phyloP scores from a whole-genome alignment of 2,113 vertebrate genomes.

The Buteo buteo region DNA sequence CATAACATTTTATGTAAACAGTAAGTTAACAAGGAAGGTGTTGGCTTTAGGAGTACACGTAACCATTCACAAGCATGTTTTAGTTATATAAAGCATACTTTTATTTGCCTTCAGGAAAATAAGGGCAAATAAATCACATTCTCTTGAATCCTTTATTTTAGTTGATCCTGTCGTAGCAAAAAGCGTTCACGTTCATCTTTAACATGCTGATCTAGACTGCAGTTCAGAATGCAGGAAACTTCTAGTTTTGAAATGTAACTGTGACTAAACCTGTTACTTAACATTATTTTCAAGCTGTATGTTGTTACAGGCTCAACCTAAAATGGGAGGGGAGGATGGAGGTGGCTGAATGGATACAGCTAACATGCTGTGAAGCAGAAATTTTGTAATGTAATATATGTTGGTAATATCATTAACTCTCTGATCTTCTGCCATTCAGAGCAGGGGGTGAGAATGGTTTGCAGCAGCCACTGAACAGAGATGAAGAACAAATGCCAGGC shows the following conservation, averaged over 20 bases:
- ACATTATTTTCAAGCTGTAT: slow-evolving; percentile 21
- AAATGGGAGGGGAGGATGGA: neutral
- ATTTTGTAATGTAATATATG: neutral
- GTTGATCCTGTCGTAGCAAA: neutral
- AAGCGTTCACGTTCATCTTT: neutral
- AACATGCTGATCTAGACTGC: neutral
- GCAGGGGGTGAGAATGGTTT: neutral
- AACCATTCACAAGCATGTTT: neutral
- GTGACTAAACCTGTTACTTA: neutral
- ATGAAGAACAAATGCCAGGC: neutral
- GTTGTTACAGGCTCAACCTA: slow-evolving; percentile 1
- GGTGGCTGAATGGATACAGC: neutral
- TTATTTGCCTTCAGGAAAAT: neutral
- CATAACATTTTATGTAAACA: neutral
- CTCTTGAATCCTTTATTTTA: neutral
- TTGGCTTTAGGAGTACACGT: neutral
- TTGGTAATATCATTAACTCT: neutral
- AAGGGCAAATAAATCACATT: neutral
- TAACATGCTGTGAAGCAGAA: neutral
- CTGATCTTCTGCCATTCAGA: neutral
- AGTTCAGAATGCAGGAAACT: neutral
- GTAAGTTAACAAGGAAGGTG: neutral
- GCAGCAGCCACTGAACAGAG: neutral
- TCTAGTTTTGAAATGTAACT: slow-evolving; percentile 31
- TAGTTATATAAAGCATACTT: neutral